Evolutionary conservation across 2,888 invertebrate species (phyloP), one percentile per base, ranked within the genome.

Genomic region (Leucoma salicis): DNA sequence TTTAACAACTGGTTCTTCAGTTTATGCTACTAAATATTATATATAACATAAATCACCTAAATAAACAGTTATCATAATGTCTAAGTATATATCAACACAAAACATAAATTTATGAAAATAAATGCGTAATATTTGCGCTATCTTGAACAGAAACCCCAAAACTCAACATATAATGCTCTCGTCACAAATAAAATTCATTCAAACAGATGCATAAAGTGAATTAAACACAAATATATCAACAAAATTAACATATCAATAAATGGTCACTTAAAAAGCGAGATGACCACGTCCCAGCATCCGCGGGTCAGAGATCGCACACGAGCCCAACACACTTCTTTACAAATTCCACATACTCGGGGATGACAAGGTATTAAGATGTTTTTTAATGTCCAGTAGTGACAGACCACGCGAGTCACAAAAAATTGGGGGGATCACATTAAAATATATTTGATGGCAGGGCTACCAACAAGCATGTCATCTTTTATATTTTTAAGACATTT

Each of bases 271-370:
- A 55, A 52, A 55, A 34, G 24, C 39, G 41, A 49, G 63, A 52
- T 63, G 63, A 58, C 63, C 63, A 35, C 60, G 65, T 63, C 63
- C 52, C 60, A 63, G 65, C 63, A 56, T 64, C 62, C 56, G 51
- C 29, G 46, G 62, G 56, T 55, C 59, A 56, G 32, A 56, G 59
- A 53, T 41, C 65, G 50, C 32, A 38, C 65, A 56, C 65, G 65
- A 63, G 62, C 51, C 47, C 5, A 50, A 46, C 62, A 63, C 65
- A 42, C 65, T 58, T 62, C 64, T 53, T 60, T 55, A 63, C 48
- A 61, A 61, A 61, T 47, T 46, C 55, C 38, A 51, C 49, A 56
- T 53, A 53, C 24, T 52, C 46, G 32, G 65, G 63, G 65, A 65
- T 61, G 63, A 47, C 53, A 51, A 38, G 33, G 44, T 33, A 59